Evolutionary conservation across 2,113 vertebrate species (phyloP).

Genomic region (Austrofundulus limnaeus): DNA sequence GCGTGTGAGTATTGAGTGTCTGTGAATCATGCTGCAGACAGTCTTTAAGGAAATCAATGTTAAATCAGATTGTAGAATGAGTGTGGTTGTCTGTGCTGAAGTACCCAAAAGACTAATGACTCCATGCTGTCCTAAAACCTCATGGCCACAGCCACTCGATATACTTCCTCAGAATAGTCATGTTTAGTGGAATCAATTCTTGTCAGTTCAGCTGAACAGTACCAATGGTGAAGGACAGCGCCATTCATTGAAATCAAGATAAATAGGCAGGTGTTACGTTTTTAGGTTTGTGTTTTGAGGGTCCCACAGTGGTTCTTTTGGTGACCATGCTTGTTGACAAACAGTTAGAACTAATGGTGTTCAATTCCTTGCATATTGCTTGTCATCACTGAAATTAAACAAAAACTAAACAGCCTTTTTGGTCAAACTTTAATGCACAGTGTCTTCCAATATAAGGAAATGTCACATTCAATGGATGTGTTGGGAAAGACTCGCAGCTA

Average conservation of each 20-base stretch:
- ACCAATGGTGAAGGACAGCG: slow-evolving; percentile 3
- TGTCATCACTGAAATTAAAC: too few relatives aligned
- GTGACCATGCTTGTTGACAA: neutral
- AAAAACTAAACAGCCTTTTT: too few relatives aligned
- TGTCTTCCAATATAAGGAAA: too few relatives aligned
- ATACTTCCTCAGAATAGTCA: slow-evolving; percentile 8
- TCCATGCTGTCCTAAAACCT: slow-evolving; percentile 1
- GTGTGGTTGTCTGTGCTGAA: neutral
- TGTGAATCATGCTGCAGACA: neutral
- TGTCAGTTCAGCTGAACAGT: slow-evolving; percentile 22
- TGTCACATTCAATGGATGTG: too few relatives aligned
- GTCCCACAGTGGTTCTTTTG: neutral
- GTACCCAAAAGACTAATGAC: neutral
- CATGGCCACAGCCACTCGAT: slow-evolving; percentile 6
- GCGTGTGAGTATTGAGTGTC: neutral
- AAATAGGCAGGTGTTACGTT: neutral
- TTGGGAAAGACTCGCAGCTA: too few relatives aligned
- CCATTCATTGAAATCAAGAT: slow-evolving; percentile 1
- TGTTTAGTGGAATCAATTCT: slow-evolving; percentile 41
- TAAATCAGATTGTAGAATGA: slow-evolving; percentile 1
- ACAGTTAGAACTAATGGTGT: too few relatives aligned
- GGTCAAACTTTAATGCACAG: too few relatives aligned
- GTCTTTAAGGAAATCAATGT: slow-evolving; percentile 9
- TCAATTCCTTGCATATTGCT: too few relatives aligned
- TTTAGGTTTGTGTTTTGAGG: neutral